Percentiles rank a stretch among this genome's conserved stretches.
phyloP scores from a whole-genome alignment of 2,888 invertebrate species.

The Drosophila kuntzei region DNA sequence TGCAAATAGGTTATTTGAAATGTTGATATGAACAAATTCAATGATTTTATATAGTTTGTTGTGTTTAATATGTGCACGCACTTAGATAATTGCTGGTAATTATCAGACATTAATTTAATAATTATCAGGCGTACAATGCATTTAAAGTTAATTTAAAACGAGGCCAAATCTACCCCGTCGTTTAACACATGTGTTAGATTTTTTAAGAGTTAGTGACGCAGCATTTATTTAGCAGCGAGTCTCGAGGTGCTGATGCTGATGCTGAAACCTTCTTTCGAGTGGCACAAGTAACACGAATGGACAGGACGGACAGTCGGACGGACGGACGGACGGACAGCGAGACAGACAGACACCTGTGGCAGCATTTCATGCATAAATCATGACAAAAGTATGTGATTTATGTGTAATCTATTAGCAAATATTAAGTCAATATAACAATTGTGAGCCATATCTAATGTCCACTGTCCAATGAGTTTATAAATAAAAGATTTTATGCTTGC shows the following conservation, averaged over 20 bases:
- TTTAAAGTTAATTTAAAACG: neutral
- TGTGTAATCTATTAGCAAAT: conserved; percentile 74
- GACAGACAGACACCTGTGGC: conserved; percentile 51
- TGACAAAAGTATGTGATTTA: conserved; percentile 68
- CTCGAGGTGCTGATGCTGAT: conserved; percentile 22
- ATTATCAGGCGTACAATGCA: neutral
- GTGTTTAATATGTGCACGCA: neutral
- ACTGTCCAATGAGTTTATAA: conserved; percentile 52
- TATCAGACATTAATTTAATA: neutral
- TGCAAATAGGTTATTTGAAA: neutral
- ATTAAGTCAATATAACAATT: conserved; percentile 72
- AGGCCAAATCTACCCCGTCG: conserved; percentile 14
- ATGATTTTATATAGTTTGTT: neutral
- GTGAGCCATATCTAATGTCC: conserved; percentile 44
- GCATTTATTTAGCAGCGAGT: conserved; percentile 25
- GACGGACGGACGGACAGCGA: conserved; percentile 31
- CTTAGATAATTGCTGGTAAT: conserved; percentile 1
- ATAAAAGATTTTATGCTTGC: conserved; percentile 68
- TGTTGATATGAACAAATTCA: neutral
- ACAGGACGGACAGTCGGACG: conserved; percentile 36
- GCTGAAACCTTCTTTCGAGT: conserved; percentile 33
- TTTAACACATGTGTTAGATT: conserved; percentile 22
- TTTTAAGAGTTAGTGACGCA: conserved; percentile 23
- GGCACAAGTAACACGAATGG: conserved; percentile 11
- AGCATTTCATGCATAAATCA: conserved; percentile 66